These are phyloP conservation scores for Saguinus midas DNA, from an alignment of 2,113 vertebrate genomes.

Conservation along the genomic window DNA sequence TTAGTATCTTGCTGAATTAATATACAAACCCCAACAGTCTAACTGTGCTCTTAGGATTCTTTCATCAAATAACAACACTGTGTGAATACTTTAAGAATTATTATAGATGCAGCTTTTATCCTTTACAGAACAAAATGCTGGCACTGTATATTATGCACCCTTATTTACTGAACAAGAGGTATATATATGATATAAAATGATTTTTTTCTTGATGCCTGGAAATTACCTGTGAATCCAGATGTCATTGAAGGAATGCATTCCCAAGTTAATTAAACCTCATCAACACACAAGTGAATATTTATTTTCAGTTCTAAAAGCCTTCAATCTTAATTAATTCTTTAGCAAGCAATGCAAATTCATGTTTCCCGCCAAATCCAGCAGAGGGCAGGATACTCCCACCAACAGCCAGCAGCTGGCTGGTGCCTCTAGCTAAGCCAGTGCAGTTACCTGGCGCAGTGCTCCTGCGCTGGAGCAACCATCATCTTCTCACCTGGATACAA, in stretches of 20 bases:
- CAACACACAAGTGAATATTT: slow-evolving; percentile 36
- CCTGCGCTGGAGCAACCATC: rapidly evolving
- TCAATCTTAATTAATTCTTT: slow-evolving; percentile 6
- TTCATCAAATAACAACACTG: background rate
- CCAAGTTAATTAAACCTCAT: slow-evolving; percentile 25
- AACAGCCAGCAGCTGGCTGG: background rate
- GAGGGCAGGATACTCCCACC: slow-evolving; percentile 58
- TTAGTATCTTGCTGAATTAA: slow-evolving; percentile 23
- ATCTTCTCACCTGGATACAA: background rate
- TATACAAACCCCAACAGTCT: background rate
- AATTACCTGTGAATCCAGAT: slow-evolving; percentile 22
- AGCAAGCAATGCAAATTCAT: background rate
- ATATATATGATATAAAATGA: background rate
- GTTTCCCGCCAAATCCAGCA: slow-evolving; percentile 36
- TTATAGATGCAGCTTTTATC: background rate
- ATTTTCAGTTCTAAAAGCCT: slow-evolving; percentile 34
- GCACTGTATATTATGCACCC: background rate
- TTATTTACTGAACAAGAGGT: background rate
- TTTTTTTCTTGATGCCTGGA: background rate
- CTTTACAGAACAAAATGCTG: background rate
- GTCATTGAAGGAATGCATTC: background rate
- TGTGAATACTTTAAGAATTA: background rate
- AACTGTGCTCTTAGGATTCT: background rate
- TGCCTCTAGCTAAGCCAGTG: background rate
- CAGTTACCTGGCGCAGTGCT: background rate